Evolutionary conservation across 2,888 invertebrate genomes (phyloP).

Genomic region (Phania funesta): DNA sequence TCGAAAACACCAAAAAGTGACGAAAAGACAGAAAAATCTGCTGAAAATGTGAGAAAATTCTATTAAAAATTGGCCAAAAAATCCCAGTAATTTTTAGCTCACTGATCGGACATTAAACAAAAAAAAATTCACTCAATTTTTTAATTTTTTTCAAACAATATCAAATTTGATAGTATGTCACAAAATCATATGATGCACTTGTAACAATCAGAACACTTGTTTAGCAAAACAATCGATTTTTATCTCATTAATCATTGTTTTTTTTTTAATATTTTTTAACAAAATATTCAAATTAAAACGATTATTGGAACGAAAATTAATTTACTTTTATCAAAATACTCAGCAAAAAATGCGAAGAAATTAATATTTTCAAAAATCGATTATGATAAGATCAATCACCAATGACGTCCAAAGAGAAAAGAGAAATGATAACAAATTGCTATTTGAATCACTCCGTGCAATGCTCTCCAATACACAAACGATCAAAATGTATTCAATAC

Average conservation of each 20-base stretch:
- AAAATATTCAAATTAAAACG: neutral
- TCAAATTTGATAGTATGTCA: neutral
- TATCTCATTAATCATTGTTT: neutral
- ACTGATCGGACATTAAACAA: too few relatives aligned
- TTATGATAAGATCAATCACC: conserved; percentile 1
- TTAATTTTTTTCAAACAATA: neutral
- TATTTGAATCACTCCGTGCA: neutral
- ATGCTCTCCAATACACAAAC: neutral
- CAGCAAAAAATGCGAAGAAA: neutral
- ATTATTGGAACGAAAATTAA: neutral
- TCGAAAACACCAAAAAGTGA: neutral
- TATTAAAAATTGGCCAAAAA: neutral
- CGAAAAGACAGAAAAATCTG: neutral
- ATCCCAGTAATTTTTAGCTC: too few relatives aligned
- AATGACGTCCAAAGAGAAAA: neutral
- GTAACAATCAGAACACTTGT: neutral
- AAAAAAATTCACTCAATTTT: neutral
- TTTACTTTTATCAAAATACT: neutral
- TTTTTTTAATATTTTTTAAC: neutral
- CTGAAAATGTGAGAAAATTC: neutral
- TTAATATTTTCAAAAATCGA: neutral
- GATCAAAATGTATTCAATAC: neutral
- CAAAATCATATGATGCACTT: neutral
- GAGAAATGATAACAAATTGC: neutral
- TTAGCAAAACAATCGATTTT: neutral